Base-by-base conservation (phyloP, 2,113 vertebrate genomes). In the Corythaixoides concolor region DNA sequence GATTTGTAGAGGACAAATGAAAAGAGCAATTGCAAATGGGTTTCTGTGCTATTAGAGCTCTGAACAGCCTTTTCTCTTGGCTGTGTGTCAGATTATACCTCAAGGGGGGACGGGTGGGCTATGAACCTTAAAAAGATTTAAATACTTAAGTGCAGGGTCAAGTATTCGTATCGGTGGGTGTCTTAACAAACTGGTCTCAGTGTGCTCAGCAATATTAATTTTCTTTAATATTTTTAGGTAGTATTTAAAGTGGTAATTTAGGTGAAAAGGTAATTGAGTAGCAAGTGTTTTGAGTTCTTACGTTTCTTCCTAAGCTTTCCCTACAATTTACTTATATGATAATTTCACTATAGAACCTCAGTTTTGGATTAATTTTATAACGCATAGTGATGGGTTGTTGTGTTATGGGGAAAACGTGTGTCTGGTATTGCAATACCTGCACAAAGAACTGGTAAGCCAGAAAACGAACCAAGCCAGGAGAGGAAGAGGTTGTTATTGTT, bases 1-100 rank as follows among this genome's bases (percentile, higher is more conserved):
- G 90, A 80, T 91, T 86, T 94, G 75, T 94, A 86, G 92, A 95
- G 92, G 92, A 93, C 89, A 91, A 93, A 91, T 79, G 66, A 85
- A 93, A 84, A 88, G 84, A 92, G 73, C 33, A 45, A 35, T 91
- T 88, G 70, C 75, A 94, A 94, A 92, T 88, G 53, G 73, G 41
- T 79, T 93, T 95, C 62, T 90, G 72, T 90, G 79, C 73, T 82
- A 45, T 90, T 69, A 88, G 39, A 89, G 66, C 69, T 72, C 81
- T 79, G 23, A 94, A 80, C 56, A 93, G 81, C 47, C 35, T 96
- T 96, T 20, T 35, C 63, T 79, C n/a, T 92, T 90, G 83, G 86
- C 90, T 80, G 8, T 49, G 39, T 88, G 85, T 91, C 90, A 95
- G 58, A 22, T 88, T 78, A 49, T 80, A 89, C 73, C 75, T 97